These are phyloP conservation scores for Torymus tubicola DNA, from an alignment of 2,888 invertebrate genomes.

Conservation along the genomic window DNA sequence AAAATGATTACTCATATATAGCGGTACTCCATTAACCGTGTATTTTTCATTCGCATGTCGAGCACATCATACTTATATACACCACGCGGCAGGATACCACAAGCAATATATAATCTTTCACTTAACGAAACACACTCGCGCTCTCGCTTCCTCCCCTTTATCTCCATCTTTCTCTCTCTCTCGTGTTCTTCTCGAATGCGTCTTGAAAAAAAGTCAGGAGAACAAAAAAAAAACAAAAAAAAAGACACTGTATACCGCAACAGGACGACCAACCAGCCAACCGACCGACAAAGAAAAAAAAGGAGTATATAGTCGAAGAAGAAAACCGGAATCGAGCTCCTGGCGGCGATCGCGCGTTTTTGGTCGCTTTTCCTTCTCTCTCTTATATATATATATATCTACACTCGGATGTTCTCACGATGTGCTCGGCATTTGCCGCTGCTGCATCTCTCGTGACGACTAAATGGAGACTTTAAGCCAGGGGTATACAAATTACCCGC, in stretches of 20 bases:
- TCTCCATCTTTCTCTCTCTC: too few species aligned
- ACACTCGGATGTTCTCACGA: conserved; percentile 6
- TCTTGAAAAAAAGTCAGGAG: neutral
- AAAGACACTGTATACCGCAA: too few species aligned
- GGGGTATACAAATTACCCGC: conserved; percentile 40
- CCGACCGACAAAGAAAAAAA: neutral
- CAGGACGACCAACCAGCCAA: too few species aligned
- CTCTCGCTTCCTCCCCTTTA: conserved; percentile 11
- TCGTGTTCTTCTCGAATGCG: neutral
- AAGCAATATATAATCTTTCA: too few species aligned
- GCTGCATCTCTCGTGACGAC: neutral
- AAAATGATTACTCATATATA: too few species aligned
- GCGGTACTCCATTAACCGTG: too few species aligned
- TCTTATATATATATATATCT: conserved; percentile 6
- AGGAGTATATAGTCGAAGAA: conserved; percentile 10
- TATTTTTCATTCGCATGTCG: too few species aligned
- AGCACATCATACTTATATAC: too few species aligned
- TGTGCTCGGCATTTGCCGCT: conserved; percentile 12
- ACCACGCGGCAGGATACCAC: too few species aligned
- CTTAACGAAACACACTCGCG: neutral
- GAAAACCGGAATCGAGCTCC: conserved; percentile 38
- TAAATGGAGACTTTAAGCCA: conserved; percentile 39
- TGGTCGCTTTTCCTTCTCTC: conserved; percentile 16
- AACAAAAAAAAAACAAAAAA: too few species aligned
- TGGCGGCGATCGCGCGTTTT: conserved; percentile 9